Conservation (phyloP, 2,113 vertebrate genomes). For the Pogonocichla stellata region DNA sequence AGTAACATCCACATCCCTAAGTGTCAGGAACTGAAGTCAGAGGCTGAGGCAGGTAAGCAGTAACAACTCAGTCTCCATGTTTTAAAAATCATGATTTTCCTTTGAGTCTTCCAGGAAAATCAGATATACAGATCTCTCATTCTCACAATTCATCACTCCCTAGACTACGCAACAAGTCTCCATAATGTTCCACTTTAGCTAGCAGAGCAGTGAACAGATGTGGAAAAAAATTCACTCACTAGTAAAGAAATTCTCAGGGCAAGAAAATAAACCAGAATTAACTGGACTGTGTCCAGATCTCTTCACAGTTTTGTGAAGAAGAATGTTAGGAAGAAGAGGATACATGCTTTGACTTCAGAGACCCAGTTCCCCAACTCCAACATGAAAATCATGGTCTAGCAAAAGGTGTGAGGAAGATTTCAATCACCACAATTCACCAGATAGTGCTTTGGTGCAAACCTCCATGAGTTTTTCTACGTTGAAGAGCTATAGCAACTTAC, state of each 20-base stretch:
- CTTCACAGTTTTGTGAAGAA: background rate
- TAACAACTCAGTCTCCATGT: background rate
- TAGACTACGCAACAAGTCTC: background rate
- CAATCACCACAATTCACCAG: background rate
- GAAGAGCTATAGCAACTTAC: background rate
- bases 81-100: background rate
- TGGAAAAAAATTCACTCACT: background rate
- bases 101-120: slow-evolving; percentile 7
- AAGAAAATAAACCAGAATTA: slow-evolving; percentile 18
- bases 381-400: background rate
- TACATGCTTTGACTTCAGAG: background rate
- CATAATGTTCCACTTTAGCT: background rate
- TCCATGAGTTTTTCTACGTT: background rate
- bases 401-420: background rate
- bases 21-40: background rate
- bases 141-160: background rate
- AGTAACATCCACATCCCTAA: background rate
- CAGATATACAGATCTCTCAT: background rate
- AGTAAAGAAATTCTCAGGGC: background rate
- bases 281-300: background rate
- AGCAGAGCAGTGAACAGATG: background rate
- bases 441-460: background rate
- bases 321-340: background rate
- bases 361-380: background rate
- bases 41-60: background rate